Evolutionary conservation across 2,888 invertebrate species (phyloP).

Genomic region (Aricia artaxerxes): DNA sequence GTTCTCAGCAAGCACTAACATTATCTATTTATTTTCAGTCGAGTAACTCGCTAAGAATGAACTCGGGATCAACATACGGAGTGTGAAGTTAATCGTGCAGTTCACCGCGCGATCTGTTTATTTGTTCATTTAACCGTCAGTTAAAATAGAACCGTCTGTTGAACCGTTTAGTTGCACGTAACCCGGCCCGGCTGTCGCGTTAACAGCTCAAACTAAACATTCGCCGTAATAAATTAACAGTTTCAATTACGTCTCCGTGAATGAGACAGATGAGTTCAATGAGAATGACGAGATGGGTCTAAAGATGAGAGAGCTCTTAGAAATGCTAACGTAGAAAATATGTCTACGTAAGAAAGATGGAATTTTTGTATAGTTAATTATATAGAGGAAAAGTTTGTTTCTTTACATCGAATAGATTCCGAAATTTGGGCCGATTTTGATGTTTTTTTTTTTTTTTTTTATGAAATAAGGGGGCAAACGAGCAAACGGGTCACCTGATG

Average conservation of each 20-base stretch:
- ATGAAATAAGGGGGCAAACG: too few species aligned
- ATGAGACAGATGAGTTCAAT: too few species aligned
- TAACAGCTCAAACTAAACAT: not conserved
- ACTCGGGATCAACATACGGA: not conserved
- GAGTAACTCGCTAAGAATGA: not conserved
- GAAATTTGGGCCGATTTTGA: too few species aligned
- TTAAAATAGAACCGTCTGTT: conserved; percentile 16
- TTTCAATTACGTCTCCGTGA: not conserved
- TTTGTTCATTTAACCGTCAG: conserved; percentile 1
- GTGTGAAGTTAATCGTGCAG: not conserved
- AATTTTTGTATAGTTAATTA: too few species aligned
- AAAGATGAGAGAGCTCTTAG: too few species aligned
- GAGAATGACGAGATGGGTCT: too few species aligned
- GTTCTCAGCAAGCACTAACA: not conserved
- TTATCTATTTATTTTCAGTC: not conserved
- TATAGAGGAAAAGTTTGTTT: too few species aligned
- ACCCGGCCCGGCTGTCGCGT: conserved; percentile 4
- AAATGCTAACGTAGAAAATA: too few species aligned
- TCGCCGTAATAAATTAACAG: not conserved
- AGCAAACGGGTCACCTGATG: too few species aligned
- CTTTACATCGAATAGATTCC: too few species aligned
- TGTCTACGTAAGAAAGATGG: too few species aligned
- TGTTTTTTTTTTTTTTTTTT: too few species aligned
- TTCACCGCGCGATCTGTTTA: conserved; percentile 13
- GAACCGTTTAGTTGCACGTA: not conserved